Evolutionary conservation across 2,888 invertebrate species (phyloP).

Genomic region (Colletes collaris): DNA sequence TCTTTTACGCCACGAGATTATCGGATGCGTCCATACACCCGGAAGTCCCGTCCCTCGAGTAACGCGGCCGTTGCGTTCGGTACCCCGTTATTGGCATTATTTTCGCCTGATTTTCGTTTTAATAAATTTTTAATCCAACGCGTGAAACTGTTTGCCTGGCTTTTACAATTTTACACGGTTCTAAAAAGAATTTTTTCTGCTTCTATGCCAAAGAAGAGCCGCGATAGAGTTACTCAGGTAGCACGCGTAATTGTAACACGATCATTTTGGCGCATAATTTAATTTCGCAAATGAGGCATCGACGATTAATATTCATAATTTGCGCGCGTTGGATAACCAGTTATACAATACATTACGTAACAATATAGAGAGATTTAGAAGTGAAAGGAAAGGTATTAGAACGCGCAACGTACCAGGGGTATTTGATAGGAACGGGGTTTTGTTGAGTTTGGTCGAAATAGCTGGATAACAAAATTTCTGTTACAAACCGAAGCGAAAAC

Average conservation of each 20-base stretch:
- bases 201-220: no score
- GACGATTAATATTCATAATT: slow-evolving; percentile 51
- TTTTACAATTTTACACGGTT: no score
- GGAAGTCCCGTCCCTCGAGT: slow-evolving; percentile 22
- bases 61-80: not conserved
- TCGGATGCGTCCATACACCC: slow-evolving; percentile 17
- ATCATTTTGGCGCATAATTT: slow-evolving; percentile 39
- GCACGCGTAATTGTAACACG: slow-evolving; percentile 30
- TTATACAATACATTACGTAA: slow-evolving; percentile 52
- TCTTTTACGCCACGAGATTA: not conserved
- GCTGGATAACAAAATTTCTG: slow-evolving; percentile 62
- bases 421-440: slow-evolving; percentile 39
- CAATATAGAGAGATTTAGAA: slow-evolving; percentile 39
- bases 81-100: no score
- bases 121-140: no score
- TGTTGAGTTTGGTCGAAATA: slow-evolving; percentile 36
- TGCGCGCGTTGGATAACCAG: slow-evolving; percentile 40
- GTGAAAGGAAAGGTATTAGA: slow-evolving; percentile 50
- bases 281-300: slow-evolving; percentile 52
- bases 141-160: no score
- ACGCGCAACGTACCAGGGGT: slow-evolving; percentile 31
- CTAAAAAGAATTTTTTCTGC: no score
- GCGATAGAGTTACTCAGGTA: not conserved
- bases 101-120: no score
- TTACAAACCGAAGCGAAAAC: not conserved